phyloP scores from a whole-genome alignment of 2,113 vertebrate species.

The Antechinus flavipes region DNA sequence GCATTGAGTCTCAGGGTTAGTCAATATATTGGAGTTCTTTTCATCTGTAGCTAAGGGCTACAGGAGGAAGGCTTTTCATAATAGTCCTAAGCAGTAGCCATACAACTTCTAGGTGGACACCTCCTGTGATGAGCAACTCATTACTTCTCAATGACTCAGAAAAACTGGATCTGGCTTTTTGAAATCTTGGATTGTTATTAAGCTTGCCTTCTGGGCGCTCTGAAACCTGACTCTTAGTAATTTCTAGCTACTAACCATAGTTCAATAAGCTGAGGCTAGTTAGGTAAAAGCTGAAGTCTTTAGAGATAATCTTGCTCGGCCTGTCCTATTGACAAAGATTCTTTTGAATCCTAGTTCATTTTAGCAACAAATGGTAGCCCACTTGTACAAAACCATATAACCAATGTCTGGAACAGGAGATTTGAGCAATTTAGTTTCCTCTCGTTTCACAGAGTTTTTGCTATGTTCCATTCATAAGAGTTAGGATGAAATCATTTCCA shows the following conservation, averaged over 20 bases:
- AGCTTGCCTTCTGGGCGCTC: neutral
- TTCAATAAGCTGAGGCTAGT: neutral
- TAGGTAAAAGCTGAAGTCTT: neutral
- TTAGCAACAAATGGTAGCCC: neutral
- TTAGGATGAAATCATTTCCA: constrained; percentile 50
- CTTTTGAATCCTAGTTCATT: neutral
- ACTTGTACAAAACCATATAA: neutral
- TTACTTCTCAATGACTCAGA: neutral
- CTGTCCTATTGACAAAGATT: neutral
- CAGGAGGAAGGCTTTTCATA: neutral
- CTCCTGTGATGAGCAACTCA: neutral
- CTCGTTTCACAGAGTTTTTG: neutral
- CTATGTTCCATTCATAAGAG: constrained; percentile 16
- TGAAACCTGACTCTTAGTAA: neutral
- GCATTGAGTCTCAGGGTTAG: neutral
- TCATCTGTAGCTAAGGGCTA: neutral
- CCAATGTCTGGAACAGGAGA: neutral
- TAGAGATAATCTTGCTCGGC: neutral
- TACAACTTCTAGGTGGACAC: neutral
- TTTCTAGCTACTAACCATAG: neutral
- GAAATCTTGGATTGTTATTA: neutral
- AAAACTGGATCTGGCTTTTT: neutral
- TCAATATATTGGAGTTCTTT: neutral
- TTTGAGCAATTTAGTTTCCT: neutral
- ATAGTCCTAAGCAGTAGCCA: neutral